Evolutionary conservation across 2,797 vertebrate species (phyloP), one percentile per base, ranked within the genome.

Genomic region (Staurois parvus): DNA sequence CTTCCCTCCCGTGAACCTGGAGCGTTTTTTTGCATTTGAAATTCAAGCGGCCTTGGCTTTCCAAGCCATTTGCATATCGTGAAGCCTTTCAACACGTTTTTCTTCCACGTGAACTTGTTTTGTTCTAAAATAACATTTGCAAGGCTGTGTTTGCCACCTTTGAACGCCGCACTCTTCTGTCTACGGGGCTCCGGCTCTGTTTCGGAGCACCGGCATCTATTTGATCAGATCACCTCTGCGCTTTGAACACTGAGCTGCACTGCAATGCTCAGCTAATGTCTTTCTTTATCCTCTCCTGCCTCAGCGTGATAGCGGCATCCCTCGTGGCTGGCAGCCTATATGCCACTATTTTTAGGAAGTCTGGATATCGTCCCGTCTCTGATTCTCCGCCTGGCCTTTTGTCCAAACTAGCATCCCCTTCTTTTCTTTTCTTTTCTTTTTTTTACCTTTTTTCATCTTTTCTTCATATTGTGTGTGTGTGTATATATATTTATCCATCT

Each of bases 141-240:
- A 32, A 81, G 34, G 64, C 34, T 70, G 66, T 73, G 64, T 45
- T 76, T 59, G 40, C 64, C 26, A 28, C 45, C 45, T 59, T 21
- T 42, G 26, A 56, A 72, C 62, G 13, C 28, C 17, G 45, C 34
- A 40, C 29, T 72, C 48, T 30, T 4, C 19, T 32, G 29, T 68
- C 29, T 15, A n/a, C 64, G 17, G 62, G 85, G 75, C 37, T 81
- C 62, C 66, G 62, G 52, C 79, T 79, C 62, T 75, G n/a, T 56
- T 59, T 77, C n/a, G 52, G 29, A 75, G 24, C 42, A 37, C 24
- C 30, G 26, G 34, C 42, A 70, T 59, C 79, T 73, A 68, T 73
- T 37, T 82, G 68, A 82, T 78, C 24, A 78, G 74, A 67, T 68
- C 74, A 83, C 80, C 79, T 26, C 59, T 77, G 56, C 48, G 80